Percentiles rank a stretch among this genome's conserved stretches.
Conservation (phyloP, 2,113 vertebrate genomes). For the Notechis scutatus region DNA sequence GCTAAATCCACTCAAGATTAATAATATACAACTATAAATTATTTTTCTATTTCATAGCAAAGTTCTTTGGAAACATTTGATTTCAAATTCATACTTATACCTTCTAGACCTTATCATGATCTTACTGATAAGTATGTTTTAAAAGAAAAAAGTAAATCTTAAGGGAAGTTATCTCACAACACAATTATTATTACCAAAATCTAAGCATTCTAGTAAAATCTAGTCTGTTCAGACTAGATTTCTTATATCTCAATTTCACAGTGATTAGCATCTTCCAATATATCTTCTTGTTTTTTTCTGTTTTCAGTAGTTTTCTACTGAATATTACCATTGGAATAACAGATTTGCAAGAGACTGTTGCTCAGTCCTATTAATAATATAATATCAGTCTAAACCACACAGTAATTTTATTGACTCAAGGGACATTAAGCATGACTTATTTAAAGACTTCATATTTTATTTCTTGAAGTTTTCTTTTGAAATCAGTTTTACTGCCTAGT, state of each 20-base stretch:
- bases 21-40: not conserved
- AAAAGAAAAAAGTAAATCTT: not conserved
- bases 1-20: not conserved
- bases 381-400: conserved; percentile 55
- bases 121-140: conserved; percentile 21
- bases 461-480: conserved; percentile 44
- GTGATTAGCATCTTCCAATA: conserved; percentile 35
- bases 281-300: conserved; percentile 20
- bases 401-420: conserved; percentile 63
- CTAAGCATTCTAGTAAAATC: conserved; percentile 30
- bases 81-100: conserved; percentile 19
- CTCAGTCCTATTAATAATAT: conserved; percentile 55
- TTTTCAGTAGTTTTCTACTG: conserved; percentile 34
- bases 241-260: conserved; percentile 49
- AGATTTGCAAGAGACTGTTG: conserved; percentile 48
- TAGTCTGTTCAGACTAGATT: conserved; percentile 8
- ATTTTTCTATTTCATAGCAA: not conserved
- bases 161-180: not conserved
- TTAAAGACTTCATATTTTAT: conserved; percentile 51
- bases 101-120: conserved; percentile 4
- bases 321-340: conserved; percentile 43
- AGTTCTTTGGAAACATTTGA: not conserved
- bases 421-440: conserved; percentile 53
- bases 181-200: not conserved
- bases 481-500: conserved; percentile 55